These are phyloP conservation scores for Morus bassanus DNA, from an alignment of 2,797 vertebrate species.

Conservation along the genomic window DNA sequence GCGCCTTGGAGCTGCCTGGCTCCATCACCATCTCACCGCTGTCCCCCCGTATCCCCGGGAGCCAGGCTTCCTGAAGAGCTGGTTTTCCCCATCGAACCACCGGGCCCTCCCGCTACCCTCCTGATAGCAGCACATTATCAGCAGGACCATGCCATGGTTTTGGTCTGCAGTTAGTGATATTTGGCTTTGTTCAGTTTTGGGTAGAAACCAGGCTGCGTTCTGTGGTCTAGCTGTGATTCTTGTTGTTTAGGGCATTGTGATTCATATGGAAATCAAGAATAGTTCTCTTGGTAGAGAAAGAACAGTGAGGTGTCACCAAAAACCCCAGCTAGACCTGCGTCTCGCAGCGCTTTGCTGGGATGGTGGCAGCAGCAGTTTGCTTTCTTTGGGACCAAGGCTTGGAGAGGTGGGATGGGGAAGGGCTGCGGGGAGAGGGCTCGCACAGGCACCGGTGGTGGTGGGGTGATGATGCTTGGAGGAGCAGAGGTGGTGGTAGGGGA, in stretches of 20 bases:
- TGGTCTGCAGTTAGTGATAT: neutral
- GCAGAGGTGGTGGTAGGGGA: neutral
- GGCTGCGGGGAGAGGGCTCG: neutral
- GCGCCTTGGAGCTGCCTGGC: neutral
- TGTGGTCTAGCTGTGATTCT: neutral
- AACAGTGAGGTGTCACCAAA: neutral
- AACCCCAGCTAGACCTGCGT: accelerated
- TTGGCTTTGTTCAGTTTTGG: neutral
- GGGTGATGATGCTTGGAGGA: neutral
- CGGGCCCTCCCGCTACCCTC: neutral
- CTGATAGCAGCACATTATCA: accelerated
- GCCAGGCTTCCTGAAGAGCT: neutral
- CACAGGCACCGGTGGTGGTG: accelerated
- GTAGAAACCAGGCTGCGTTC: neutral
- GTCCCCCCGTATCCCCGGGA: accelerated
- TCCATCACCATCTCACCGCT: neutral
- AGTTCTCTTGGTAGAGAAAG: neutral
- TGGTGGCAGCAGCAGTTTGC: neutral
- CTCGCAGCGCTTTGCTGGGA: accelerated
- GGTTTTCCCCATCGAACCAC: accelerated
- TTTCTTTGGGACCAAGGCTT: neutral
- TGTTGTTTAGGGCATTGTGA: neutral
- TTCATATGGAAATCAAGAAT: neutral
- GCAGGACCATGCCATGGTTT: accelerated
- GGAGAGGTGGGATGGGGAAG: neutral